A percentile compares a stretch with the other conserved stretches of the same genome.
phyloP scores from a whole-genome alignment of 2,797 vertebrate genomes.

The Onychomys arenicola region DNA sequence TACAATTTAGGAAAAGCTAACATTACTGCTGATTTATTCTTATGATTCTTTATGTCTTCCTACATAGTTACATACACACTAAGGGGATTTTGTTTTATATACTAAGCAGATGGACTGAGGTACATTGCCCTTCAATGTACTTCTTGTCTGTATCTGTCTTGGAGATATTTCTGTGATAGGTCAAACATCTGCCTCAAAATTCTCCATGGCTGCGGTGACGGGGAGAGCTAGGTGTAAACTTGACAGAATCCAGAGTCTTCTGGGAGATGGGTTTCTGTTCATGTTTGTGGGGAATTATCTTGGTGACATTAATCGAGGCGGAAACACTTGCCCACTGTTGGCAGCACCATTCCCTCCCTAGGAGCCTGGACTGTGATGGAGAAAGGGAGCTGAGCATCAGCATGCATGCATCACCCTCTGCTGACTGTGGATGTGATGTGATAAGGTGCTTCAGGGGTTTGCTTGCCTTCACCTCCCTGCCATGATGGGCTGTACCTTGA shows the following conservation, averaged over 20 bases:
- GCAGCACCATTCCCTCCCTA: not conserved
- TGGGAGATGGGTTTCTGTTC: not conserved
- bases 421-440: not conserved
- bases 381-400: not conserved
- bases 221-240: too few species aligned
- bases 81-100: constrained; percentile 58
- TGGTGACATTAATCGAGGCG: not conserved
- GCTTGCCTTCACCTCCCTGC: not conserved
- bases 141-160: constrained; percentile 55
- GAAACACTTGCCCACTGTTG: not conserved
- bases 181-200: constrained; percentile 20
- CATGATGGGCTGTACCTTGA: not conserved
- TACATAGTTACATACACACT: constrained; percentile 28
- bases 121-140: not conserved
- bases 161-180: constrained; percentile 7
- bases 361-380: not conserved
- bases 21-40: constrained; percentile 51
- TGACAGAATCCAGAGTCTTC: not conserved
- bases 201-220: not conserved
- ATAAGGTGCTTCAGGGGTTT: not conserved
- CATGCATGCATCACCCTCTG: not conserved
- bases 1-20: constrained; percentile 64
- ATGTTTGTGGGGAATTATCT: too few species aligned
- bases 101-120: constrained; percentile 47
- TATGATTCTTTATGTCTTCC: constrained; percentile 34